Conservation (phyloP, 2,113 vertebrate genomes). For the Propithecus coquereli region DNA sequence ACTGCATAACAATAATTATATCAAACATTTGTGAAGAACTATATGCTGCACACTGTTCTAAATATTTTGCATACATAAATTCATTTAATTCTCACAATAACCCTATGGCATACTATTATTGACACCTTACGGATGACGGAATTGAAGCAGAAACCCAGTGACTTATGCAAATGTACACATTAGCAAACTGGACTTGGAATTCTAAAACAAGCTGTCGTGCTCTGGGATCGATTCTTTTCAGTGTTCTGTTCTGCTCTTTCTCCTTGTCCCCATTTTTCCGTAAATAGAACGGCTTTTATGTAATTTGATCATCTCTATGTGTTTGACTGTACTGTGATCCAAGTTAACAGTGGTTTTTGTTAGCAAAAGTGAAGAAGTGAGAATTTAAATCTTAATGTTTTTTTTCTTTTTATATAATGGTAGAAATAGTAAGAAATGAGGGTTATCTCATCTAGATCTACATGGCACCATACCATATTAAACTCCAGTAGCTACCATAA, state of each 20-base stretch:
- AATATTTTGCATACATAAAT: background rate
- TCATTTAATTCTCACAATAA: background rate
- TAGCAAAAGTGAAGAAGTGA: background rate
- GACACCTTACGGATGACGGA: background rate
- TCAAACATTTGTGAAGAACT: background rate
- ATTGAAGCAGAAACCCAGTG: background rate
- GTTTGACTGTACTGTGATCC: background rate
- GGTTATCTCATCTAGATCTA: background rate
- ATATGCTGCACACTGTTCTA: background rate
- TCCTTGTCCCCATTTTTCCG: background rate
- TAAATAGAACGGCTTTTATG: background rate
- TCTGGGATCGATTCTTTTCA: background rate
- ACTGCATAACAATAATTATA: background rate
- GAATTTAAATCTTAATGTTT: background rate
- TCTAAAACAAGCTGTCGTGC: background rate
- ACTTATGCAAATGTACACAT: background rate
- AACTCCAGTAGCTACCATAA: background rate
- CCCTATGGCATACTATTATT: background rate
- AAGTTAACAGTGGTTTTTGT: background rate
- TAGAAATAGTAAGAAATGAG: background rate
- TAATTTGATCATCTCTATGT: background rate
- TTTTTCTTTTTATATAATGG: background rate
- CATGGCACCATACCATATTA: background rate
- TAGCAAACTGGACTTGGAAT: background rate
- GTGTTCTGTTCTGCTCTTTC: background rate